Evolutionary conservation across 2,113 vertebrate species (phyloP).

Genomic region (Ornithorhynchus anatinus): DNA sequence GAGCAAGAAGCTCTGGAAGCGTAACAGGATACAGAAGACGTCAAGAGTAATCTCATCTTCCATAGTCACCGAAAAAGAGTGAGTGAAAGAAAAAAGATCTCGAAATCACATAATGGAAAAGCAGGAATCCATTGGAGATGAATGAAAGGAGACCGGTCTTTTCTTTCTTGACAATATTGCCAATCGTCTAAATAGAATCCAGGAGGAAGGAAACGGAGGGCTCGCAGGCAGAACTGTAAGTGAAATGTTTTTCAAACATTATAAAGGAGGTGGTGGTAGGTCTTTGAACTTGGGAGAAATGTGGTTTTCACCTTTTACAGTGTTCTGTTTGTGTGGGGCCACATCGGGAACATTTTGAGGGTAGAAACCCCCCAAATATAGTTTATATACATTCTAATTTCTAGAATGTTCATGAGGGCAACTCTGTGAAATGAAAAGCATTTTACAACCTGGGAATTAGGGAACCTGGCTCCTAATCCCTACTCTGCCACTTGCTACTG

Average conservation of each 20-base stretch:
- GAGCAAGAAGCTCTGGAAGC: not conserved
- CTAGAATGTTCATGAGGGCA: slow-evolving; percentile 21
- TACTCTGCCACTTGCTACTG: too few species aligned
- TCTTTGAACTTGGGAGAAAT: slow-evolving; percentile 30
- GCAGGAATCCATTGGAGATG: not conserved
- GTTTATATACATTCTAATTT: slow-evolving; percentile 30
- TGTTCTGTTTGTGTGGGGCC: not conserved
- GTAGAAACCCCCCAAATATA: slow-evolving; percentile 25
- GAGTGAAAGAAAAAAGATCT: not conserved
- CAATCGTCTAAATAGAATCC: too few species aligned
- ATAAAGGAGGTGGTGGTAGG: slow-evolving; percentile 10
- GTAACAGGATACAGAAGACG: too few species aligned
- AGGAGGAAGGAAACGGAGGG: not conserved
- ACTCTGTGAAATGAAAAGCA: not conserved
- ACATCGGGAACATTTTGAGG: slow-evolving; percentile 18
- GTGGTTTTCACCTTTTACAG: slow-evolving; percentile 25
- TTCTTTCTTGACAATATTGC: too few species aligned
- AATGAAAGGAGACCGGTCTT: too few species aligned
- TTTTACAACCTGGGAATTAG: too few species aligned
- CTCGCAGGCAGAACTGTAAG: not conserved
- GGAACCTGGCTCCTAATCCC: too few species aligned
- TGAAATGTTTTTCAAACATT: not conserved
- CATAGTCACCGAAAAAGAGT: too few species aligned
- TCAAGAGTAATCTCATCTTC: too few species aligned
- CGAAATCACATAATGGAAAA: not conserved